A percentile compares a stretch with the other conserved stretches of the same genome.
Evolutionary conservation across 2,113 vertebrate genomes (phyloP).

Genomic region (Marmota flaviventris): DNA sequence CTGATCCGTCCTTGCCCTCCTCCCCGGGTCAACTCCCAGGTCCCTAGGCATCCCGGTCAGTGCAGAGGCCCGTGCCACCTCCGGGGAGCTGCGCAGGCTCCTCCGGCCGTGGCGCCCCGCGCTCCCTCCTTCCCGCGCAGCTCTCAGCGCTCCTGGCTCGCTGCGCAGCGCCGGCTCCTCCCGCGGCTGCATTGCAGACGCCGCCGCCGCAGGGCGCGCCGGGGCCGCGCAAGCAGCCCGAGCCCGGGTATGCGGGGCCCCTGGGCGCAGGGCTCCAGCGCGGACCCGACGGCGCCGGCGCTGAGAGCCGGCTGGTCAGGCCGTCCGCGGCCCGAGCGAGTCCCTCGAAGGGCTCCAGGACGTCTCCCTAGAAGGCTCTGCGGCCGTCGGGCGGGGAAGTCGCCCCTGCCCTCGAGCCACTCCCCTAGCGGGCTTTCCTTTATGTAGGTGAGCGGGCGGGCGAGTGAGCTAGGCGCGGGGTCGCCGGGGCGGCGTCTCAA

Average conservation of each 20-base stretch:
- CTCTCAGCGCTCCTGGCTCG: slow-evolving; percentile 47
- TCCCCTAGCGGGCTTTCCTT: background rate
- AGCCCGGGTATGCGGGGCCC: background rate
- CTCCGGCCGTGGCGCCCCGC: background rate
- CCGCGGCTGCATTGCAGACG: slow-evolving; percentile 82
- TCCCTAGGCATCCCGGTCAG: background rate
- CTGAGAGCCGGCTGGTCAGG: background rate
- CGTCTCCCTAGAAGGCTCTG: background rate
- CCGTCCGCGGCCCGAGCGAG: background rate
- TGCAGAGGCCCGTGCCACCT: background rate
- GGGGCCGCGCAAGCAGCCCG: background rate
- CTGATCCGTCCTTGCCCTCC: background rate
- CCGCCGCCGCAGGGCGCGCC: slow-evolving; percentile 60
- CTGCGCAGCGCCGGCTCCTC: slow-evolving; percentile 74
- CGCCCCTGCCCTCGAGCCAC: background rate
- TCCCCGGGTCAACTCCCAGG: background rate
- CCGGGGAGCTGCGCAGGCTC: background rate
- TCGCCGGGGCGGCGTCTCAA: no score
- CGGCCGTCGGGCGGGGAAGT: slow-evolving; percentile 7
- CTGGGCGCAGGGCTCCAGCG: background rate
- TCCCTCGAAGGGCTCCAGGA: background rate
- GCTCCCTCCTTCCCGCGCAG: slow-evolving; percentile 64
- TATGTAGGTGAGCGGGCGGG: no score
- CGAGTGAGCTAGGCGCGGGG: background rate
- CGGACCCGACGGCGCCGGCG: slow-evolving; percentile 45